Conservation (phyloP, 2,113 vertebrate species). For the Limanda limanda region DNA sequence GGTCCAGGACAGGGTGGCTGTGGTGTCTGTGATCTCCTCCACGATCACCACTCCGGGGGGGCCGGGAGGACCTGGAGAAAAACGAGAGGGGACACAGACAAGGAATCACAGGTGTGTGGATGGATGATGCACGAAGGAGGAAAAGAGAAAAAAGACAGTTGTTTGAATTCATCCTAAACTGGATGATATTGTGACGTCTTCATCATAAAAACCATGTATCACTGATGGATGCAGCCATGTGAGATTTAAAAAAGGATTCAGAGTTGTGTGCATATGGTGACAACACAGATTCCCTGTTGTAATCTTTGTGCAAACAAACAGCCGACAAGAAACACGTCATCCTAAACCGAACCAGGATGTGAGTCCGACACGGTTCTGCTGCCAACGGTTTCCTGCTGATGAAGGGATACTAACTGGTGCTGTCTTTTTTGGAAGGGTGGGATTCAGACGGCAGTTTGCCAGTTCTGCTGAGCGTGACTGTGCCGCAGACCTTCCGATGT, state of each 20-base stretch:
- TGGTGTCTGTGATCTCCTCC: slow-evolving; percentile 94
- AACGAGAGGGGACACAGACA: neutral
- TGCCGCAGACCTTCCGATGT: slow-evolving; percentile 45
- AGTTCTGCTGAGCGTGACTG: slow-evolving; percentile 50
- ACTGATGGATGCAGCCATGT: slow-evolving; percentile 40
- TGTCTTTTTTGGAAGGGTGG: slow-evolving; percentile 3
- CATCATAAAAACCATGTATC: slow-evolving; percentile 24
- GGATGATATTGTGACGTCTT: slow-evolving; percentile 15
- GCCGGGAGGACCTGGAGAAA: slow-evolving; percentile 90
- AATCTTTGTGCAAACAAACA: slow-evolving; percentile 49
- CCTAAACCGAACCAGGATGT: slow-evolving; percentile 40
- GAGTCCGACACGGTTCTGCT: slow-evolving; percentile 41
- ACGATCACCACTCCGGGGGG: slow-evolving; percentile 97
- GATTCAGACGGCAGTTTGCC: slow-evolving; percentile 13
- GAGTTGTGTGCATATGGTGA: slow-evolving; percentile 21
- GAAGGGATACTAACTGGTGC: slow-evolving; percentile 16
- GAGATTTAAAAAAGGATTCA: slow-evolving; percentile 32
- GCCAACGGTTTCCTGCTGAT: slow-evolving; percentile 57
- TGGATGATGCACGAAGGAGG: neutral
- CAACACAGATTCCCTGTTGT: slow-evolving; percentile 40
- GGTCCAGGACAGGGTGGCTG: slow-evolving; percentile 95
- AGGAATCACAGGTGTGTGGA: slow-evolving; percentile 39
- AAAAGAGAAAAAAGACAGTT: slow-evolving; percentile 11
- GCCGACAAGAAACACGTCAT: slow-evolving; percentile 22
- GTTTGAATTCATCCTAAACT: slow-evolving; percentile 19